phyloP scores from a whole-genome alignment of 1,140 invertebrate genomes.

The Dreissena rostriformis region DNA sequence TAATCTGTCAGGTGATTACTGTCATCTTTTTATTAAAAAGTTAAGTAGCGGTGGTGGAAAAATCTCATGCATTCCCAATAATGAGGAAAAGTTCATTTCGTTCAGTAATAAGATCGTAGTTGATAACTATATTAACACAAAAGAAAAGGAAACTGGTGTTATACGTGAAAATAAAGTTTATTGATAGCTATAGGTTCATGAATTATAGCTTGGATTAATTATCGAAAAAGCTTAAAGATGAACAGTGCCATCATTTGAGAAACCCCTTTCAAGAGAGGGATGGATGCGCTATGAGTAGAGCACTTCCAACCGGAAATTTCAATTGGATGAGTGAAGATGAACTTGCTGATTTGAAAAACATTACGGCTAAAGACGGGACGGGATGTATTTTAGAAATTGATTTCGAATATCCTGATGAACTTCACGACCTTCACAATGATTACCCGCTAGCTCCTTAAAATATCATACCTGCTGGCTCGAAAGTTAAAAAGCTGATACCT shows the following conservation, averaged over 20 bases:
- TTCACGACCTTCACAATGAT: slow-evolving; percentile 83
- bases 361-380: background rate
- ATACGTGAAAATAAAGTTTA: background rate
- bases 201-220: background rate
- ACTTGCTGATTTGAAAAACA: background rate
- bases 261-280: slow-evolving; percentile 55
- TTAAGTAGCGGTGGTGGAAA: slow-evolving; percentile 62
- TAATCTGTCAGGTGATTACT: slow-evolving; percentile 79
- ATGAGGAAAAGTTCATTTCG: slow-evolving; percentile 76
- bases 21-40: slow-evolving; percentile 76
- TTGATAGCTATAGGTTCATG: slow-evolving; percentile 21
- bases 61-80: slow-evolving; percentile 77
- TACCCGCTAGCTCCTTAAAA: slow-evolving; percentile 82
- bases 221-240: slow-evolving; percentile 4
- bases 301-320: slow-evolving; percentile 62
- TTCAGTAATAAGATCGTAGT: slow-evolving; percentile 47
- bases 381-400: slow-evolving; percentile 55
- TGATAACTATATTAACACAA: slow-evolving; percentile 14
- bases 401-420: slow-evolving; percentile 48
- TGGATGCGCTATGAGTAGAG: slow-evolving; percentile 60
- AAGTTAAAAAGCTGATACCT: slow-evolving; percentile 56
- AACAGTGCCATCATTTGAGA: background rate
- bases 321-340: slow-evolving; percentile 75
- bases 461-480: background rate
- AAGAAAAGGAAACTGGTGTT: slow-evolving; percentile 4